Evolutionary conservation across 1,140 invertebrate genomes (phyloP), one percentile per base, ranked within the genome.

Genomic region (Drosophila pallidifrons): DNA sequence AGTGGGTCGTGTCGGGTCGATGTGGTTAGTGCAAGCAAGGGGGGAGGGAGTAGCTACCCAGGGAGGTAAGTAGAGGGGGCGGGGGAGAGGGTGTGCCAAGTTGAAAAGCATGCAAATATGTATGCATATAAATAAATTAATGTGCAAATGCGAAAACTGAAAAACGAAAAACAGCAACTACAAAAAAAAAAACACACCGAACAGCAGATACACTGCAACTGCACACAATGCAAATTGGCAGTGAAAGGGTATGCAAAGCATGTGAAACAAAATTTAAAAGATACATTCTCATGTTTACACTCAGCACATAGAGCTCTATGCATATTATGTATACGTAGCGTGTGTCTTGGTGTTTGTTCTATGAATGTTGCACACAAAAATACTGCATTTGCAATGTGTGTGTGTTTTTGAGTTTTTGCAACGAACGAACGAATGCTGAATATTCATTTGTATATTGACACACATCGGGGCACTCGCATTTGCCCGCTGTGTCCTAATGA

Each of bases 101-200:
- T 88, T 66, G 83, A 82, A 88, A 79, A 82, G 76, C 82, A 82
- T 87, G 82, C 77, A 87, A 88, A 87, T 87, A 86, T 87, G 79
- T 88, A 80, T 87, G 82, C 83, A 87, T 87, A 88, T 88, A 87
- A 87, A 87, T 87, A 87, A 87, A 88, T 83, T 83, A 87, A 87
- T 87, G 82, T 83, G 83, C 80, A 87, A 88, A 74, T 74, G 71
- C 79, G 73, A 88, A 71, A 75, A 70, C 52, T 70, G 32, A 87
- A 82, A 83, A 87, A 75, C 66, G 75, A 65, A 73, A 72, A 72
- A 57, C 58, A 65, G 20, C 41, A 41, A 20, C 57, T 41, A 68
- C 67, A 25, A 70, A 47, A 58, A 68, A 49, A 46, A 20, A 47
- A 46, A 16, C 30, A 20, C 6, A 41, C 6, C 25, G 43, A 63